Base-by-base conservation (phyloP, 2,797 vertebrate genomes). In the Crenuchus spilurus region DNA sequence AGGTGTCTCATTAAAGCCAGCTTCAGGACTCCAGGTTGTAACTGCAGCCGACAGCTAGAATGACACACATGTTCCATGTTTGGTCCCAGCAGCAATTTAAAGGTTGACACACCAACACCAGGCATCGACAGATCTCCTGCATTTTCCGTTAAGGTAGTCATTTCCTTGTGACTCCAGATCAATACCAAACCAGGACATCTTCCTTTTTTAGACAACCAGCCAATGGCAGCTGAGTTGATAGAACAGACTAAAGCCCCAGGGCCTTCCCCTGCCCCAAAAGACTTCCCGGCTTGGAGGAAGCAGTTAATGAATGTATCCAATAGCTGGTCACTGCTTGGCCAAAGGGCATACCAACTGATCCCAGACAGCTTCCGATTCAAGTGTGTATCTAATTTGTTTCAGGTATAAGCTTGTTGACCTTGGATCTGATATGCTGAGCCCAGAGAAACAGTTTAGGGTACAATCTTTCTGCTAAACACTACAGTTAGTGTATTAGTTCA, bases 41-140 rank as follows among this genome's bases (percentile, higher is more conserved):
- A 89, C 80, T 77, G 83, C 72, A 62, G 70, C 81, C 86, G 85
- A 88, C 84, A 83, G 86, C 84, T 83, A 81, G 81, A 89, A 86
- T 80, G 74, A 82, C 83, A 87, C 55, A 24, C 70, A 75, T 81
- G 70, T 82, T 79, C 58, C 66, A 73, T 13, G 81, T 87, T 86
- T 85, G 69, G 82, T 75, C 84, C 78, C 80, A 61, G 84, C 80
- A 85, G 76, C 78, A 86, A 87, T 90, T 86, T 87, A 82, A 84
- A 69, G 80, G 77, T 83, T 81, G 74, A 90, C 83, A 84, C 84
- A 62, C 76, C 87, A 81, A 87, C 80, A 84, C 76, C 69, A 80
- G 82, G 78, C 83, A 86, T 76, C 58, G 84, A 75, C 84, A 82
- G 75, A 88, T 87, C 76, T 71, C 58, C 41, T 76, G 84, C 82